phyloP scores from a whole-genome alignment of 2,888 invertebrate species.

The Pachycephus smyrnensis region DNA sequence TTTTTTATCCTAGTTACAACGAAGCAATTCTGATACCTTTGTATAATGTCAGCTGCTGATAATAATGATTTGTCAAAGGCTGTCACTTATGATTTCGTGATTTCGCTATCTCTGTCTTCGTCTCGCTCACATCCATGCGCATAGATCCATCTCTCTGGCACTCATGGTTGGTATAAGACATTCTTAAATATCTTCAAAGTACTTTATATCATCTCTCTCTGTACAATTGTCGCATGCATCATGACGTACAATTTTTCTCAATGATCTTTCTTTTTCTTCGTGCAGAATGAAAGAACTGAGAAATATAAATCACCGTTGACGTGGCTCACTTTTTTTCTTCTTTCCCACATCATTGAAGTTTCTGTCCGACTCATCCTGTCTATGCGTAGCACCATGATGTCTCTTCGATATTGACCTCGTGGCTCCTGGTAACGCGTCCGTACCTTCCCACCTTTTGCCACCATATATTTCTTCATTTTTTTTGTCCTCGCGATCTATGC shows the following conservation, averaged over 20 bases:
- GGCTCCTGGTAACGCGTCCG: constrained; percentile 1
- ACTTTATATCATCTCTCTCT: neutral
- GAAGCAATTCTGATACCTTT: neutral
- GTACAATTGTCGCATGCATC: neutral
- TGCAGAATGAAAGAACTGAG: neutral
- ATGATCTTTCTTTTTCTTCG: neutral
- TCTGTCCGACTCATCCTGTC: neutral
- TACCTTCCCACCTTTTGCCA: constrained; percentile 20
- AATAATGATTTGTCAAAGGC: neutral
- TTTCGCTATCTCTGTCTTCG: neutral
- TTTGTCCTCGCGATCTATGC: neutral
- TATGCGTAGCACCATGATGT: neutral
- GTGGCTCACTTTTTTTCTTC: neutral
- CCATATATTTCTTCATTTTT: constrained; percentile 29
- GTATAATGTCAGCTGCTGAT: neutral
- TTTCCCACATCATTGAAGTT: neutral
- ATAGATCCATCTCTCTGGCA: neutral
- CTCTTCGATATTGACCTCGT: neutral
- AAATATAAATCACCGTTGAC: neutral
- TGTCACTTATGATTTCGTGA: neutral
- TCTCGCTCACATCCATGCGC: neutral
- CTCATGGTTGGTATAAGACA: neutral
- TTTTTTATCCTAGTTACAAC: neutral
- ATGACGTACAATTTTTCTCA: neutral
- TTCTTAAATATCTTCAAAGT: neutral